Percentiles rank a stretch among this genome's conserved stretches.
Conservation (phyloP, 2,113 vertebrate genomes). For the Myiozetetes cayanensis region DNA sequence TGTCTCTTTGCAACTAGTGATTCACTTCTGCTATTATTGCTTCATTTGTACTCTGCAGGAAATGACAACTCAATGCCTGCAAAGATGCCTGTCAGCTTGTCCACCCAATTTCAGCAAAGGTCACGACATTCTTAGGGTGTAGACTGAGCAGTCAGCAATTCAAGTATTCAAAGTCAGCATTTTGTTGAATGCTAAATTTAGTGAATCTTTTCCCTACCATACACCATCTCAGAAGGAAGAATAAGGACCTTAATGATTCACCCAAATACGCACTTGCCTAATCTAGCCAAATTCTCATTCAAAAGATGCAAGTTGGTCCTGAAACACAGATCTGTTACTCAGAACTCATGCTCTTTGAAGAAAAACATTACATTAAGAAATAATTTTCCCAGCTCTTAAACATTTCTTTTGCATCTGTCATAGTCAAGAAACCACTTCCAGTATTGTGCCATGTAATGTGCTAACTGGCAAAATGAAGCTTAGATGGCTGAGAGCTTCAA, state of each 20-base stretch:
- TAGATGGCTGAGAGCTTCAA: not conserved
- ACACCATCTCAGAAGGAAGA: not conserved
- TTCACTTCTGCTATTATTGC: not conserved
- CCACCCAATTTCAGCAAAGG: not conserved
- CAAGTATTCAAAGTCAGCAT: not conserved
- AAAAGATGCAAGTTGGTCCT: not conserved
- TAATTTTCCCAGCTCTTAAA: not conserved
- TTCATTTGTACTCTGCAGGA: not conserved
- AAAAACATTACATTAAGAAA: not conserved
- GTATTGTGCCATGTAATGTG: not conserved
- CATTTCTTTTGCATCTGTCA: not conserved
- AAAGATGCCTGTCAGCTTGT: not conserved
- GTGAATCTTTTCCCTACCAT: not conserved
- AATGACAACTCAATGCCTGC: not conserved
- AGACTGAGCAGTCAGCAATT: not conserved
- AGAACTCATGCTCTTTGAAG: not conserved
- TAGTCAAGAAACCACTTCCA: not conserved
- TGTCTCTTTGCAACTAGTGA: not conserved
- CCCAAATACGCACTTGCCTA: not conserved
- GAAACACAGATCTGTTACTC: not conserved
- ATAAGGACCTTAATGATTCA: not conserved
- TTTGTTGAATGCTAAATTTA: not conserved
- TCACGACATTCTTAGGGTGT: fast-evolving
- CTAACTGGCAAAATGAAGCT: not conserved
- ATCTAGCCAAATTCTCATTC: not conserved